phyloP scores from a whole-genome alignment of 1,140 invertebrate species.

The Aculops lycopersici region DNA sequence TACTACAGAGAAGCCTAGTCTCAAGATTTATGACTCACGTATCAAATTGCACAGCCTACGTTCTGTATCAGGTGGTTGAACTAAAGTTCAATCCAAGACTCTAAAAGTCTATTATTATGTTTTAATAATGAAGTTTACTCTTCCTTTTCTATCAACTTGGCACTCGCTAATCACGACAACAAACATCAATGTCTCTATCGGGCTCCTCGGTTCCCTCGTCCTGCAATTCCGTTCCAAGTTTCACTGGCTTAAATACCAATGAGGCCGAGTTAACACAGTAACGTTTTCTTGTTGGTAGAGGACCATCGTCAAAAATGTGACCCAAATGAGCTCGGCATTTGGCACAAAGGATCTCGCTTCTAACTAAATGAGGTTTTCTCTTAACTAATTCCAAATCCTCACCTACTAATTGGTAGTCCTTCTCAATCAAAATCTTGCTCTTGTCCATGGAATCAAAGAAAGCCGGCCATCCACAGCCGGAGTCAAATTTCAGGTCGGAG shows the following conservation, averaged over 20 bases:
- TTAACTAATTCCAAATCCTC: not conserved
- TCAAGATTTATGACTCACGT: no score
- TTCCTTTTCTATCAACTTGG: no score
- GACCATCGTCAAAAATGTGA: constrained; percentile 24
- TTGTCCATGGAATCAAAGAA: constrained; percentile 16
- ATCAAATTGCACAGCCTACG: no score
- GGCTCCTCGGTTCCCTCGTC: not conserved
- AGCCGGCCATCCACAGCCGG: constrained; percentile 11
- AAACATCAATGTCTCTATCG: not conserved
- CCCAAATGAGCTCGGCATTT: constrained; percentile 20
- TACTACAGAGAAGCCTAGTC: no score
- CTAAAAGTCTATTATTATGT: no score
- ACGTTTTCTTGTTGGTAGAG: constrained; percentile 17
- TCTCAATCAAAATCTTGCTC: constrained; percentile 16
- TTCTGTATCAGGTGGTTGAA: no score
- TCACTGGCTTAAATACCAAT: constrained; percentile 5
- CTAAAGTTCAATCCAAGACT: no score
- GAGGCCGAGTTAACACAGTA: constrained; percentile 17
- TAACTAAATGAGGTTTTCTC: constrained; percentile 21
- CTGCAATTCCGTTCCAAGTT: no score
- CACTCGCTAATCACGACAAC: not conserved
- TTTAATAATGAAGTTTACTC: no score
- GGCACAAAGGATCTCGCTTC: constrained; percentile 4
- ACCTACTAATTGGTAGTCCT: constrained; percentile 3
- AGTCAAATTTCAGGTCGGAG: constrained; percentile 6